phyloP scores from a whole-genome alignment of 2,888 invertebrate genomes.

The Julus scandinavius region DNA sequence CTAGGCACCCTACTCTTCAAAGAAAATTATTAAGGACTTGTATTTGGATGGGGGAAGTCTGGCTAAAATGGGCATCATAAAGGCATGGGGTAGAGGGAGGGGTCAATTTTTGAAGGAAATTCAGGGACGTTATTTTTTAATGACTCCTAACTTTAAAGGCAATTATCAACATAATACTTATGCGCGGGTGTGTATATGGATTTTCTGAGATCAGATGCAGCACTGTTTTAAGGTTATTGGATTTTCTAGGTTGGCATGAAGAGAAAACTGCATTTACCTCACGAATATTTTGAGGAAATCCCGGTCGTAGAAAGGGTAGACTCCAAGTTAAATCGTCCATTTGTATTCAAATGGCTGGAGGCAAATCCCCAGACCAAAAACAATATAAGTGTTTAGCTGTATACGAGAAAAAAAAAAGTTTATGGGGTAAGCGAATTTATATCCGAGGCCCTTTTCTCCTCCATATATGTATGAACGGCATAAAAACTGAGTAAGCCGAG shows the following conservation, averaged over 20 bases:
- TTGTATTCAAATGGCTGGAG: conserved; percentile 48
- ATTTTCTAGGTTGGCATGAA: conserved; percentile 29
- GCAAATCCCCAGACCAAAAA: conserved; percentile 49
- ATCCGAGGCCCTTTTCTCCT: conserved; percentile 13
- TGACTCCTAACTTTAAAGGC: no score
- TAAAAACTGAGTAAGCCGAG: not conserved
- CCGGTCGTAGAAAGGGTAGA: conserved; percentile 50
- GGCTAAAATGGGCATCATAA: no score
- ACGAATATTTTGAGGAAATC: conserved; percentile 48
- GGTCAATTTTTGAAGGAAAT: no score
- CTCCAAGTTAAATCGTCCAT: conserved; percentile 42
- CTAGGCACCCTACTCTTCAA: no score
- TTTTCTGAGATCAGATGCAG: not conserved
- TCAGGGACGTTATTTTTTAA: no score
- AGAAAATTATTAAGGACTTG: no score
- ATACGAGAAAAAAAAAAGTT: not conserved
- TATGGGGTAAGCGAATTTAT: conserved; percentile 7
- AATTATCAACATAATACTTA: not conserved
- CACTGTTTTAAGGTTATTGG: conserved; percentile 35
- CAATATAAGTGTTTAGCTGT: conserved; percentile 20
- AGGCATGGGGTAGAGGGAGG: no score
- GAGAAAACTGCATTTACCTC: conserved; percentile 14
- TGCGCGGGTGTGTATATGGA: conserved; percentile 17
- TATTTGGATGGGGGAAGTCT: no score
- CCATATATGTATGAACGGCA: conserved; percentile 27